These are phyloP conservation scores for Caenorhabditis sp. DNA, from an alignment of 2,888 invertebrate species.

Conservation along the genomic window DNA sequence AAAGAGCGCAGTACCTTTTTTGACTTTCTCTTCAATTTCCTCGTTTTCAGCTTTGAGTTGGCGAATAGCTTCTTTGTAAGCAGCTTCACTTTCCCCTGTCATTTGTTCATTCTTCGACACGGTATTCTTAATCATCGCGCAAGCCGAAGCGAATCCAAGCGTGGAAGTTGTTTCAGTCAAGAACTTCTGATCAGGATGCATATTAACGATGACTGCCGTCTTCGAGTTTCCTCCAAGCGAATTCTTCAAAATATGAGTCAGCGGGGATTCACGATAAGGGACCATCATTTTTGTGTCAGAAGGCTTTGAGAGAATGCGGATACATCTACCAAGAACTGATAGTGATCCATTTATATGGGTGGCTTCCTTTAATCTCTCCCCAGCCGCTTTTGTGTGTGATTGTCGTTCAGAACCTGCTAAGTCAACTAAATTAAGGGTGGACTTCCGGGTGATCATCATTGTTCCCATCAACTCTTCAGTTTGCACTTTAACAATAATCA, in stretches of 20 bases:
- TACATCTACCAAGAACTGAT: slow-evolving; percentile 72
- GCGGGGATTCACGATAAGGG: slow-evolving; percentile 73
- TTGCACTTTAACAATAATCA: slow-evolving; percentile 70
- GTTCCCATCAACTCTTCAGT: slow-evolving; percentile 70
- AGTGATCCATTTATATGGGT: slow-evolving; percentile 73
- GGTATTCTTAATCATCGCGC: slow-evolving; percentile 73
- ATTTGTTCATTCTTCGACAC: slow-evolving; percentile 73
- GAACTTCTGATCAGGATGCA: slow-evolving; percentile 72
- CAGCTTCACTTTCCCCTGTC: slow-evolving; percentile 70
- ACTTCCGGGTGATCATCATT: slow-evolving; percentile 67
- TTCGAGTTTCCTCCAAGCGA: slow-evolving; percentile 73
- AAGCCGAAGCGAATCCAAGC: slow-evolving; percentile 72
- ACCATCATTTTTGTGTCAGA: slow-evolving; percentile 68
- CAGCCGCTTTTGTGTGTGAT: slow-evolving; percentile 71
- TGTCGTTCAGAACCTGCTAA: slow-evolving; percentile 73
- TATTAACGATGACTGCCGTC: slow-evolving; percentile 73
- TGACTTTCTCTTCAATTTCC: slow-evolving; percentile 10
- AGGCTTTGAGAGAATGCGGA: slow-evolving; percentile 73
- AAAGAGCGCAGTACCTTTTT: too few relatives aligned
- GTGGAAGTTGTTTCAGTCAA: slow-evolving; percentile 73
- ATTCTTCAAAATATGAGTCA: slow-evolving; percentile 73
- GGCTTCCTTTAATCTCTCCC: slow-evolving; percentile 72
- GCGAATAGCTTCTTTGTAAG: slow-evolving; percentile 71
- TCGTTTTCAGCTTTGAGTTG: slow-evolving; percentile 59
- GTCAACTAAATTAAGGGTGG: slow-evolving; percentile 74